phyloP scores from a whole-genome alignment of 2,888 invertebrate genomes.

The Drosophila nr. perissopoda region DNA sequence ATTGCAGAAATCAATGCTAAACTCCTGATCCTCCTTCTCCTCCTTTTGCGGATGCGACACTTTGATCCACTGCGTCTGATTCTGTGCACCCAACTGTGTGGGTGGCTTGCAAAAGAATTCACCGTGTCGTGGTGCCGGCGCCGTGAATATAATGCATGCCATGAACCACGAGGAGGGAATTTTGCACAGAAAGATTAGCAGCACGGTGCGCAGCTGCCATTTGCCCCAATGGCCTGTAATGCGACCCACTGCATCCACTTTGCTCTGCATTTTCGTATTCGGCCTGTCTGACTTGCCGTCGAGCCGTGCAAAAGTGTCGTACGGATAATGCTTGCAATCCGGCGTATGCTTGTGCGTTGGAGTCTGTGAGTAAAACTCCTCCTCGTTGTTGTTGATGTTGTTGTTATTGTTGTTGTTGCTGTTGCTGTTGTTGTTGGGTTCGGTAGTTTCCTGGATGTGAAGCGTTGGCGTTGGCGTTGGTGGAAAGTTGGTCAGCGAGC shows the following conservation, averaged over 20 bases:
- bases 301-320: conserved; percentile 80
- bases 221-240: conserved; percentile 85
- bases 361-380: conserved; percentile 45
- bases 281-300: conserved; percentile 77
- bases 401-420: conserved; percentile 49
- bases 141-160: conserved; percentile 86
- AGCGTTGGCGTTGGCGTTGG: conserved; percentile 22
- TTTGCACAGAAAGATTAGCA: conserved; percentile 85
- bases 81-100: conserved; percentile 71
- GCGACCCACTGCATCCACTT: conserved; percentile 85
- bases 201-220: conserved; percentile 85
- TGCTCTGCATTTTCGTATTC: conserved; percentile 80
- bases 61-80: conserved; percentile 84
- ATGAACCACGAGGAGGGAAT: conserved; percentile 86
- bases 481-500: conserved; percentile 60
- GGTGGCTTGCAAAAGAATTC: conserved; percentile 86
- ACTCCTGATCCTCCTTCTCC: conserved; percentile 84
- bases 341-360: conserved; percentile 52
- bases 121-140: conserved; percentile 85
- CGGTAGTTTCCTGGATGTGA: conserved; percentile 19
- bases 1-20: conserved; percentile 85
- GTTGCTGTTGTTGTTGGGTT: conserved; percentile 39
- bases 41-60: conserved; percentile 85
- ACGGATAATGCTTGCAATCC: conserved; percentile 78
- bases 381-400: conserved; percentile 49